These are phyloP conservation scores for Clarias magur DNA, from an alignment of 2,113 vertebrate genomes.

Conservation along the genomic window DNA sequence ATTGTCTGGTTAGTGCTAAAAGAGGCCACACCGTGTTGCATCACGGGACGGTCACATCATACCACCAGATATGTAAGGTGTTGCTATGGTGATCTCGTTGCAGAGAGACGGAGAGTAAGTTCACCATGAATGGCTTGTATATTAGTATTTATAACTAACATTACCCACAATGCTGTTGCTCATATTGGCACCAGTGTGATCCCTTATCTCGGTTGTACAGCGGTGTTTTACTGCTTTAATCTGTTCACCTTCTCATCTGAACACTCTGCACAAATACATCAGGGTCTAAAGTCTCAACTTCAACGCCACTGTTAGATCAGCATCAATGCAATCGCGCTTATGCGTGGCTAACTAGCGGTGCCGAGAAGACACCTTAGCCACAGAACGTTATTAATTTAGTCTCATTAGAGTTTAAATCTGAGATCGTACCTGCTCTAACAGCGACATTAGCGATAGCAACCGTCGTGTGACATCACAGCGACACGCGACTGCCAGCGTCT, in stretches of 20 bases:
- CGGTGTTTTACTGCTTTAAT: not conserved
- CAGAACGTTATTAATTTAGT: no score
- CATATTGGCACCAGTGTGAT: not conserved
- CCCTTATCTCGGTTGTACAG: not conserved
- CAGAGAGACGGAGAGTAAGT: constrained; percentile 56
- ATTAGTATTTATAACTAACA: not conserved
- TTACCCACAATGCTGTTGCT: not conserved
- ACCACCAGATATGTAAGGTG: constrained; percentile 74
- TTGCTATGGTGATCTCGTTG: constrained; percentile 77
- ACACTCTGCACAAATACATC: not conserved
- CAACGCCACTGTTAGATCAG: not conserved
- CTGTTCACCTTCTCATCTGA: not conserved
- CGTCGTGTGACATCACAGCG: not conserved
- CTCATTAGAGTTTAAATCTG: not conserved
- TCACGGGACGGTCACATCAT: constrained; percentile 67
- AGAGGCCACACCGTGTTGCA: constrained; percentile 24
- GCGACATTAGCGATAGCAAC: not conserved
- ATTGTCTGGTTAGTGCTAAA: not conserved
- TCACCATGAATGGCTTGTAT: not conserved
- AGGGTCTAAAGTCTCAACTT: not conserved
- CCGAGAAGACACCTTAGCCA: no score
- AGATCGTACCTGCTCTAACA: not conserved
- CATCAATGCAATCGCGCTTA: not conserved
- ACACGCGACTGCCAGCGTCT: not conserved
- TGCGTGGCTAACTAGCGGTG: not conserved